Percentiles rank a stretch among this genome's conserved stretches.
phyloP scores from a whole-genome alignment of 1,140 invertebrate species.

The Phymorhynchus buccinoides region DNA sequence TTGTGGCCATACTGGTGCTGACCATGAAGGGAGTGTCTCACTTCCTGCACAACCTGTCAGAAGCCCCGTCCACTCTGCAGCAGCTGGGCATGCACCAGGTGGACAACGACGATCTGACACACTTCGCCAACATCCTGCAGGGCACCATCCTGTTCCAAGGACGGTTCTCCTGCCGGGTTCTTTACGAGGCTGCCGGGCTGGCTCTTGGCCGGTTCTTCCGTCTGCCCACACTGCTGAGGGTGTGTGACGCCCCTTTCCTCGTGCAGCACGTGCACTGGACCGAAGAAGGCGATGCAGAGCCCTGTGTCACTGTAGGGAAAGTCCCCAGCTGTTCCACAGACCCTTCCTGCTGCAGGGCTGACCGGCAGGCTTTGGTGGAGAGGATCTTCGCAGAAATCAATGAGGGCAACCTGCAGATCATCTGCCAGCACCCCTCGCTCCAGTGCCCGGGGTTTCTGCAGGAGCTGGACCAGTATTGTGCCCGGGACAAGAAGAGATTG shows the following conservation, averaged over 20 bases:
- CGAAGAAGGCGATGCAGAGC: background rate
- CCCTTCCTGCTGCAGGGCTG: background rate
- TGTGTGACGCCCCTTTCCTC: constrained; percentile 26
- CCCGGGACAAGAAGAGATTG: background rate
- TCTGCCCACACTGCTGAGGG: constrained; percentile 10
- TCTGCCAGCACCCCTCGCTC: constrained; percentile 1
- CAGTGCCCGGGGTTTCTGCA: background rate
- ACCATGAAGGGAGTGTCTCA: constrained; percentile 7
- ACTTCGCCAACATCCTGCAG: background rate
- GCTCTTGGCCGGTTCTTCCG: background rate
- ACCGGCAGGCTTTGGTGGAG: background rate
- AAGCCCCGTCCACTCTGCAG: background rate
- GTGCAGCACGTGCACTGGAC: background rate
- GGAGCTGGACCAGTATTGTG: background rate
- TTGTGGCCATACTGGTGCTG: constrained; percentile 13
- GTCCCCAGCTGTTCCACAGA: background rate
- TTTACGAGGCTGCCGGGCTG: constrained; percentile 31
- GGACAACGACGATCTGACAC: background rate
- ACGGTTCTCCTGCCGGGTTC: constrained; percentile 8
- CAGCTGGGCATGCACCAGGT: background rate
- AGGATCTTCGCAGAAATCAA: background rate
- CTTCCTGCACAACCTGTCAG: background rate
- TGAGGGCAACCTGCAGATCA: background rate
- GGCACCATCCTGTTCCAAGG: constrained; percentile 1
- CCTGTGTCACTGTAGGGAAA: background rate